These are phyloP conservation scores for Subacronicta megacephala DNA, from an alignment of 2,888 invertebrate genomes.

Conservation along the genomic window DNA sequence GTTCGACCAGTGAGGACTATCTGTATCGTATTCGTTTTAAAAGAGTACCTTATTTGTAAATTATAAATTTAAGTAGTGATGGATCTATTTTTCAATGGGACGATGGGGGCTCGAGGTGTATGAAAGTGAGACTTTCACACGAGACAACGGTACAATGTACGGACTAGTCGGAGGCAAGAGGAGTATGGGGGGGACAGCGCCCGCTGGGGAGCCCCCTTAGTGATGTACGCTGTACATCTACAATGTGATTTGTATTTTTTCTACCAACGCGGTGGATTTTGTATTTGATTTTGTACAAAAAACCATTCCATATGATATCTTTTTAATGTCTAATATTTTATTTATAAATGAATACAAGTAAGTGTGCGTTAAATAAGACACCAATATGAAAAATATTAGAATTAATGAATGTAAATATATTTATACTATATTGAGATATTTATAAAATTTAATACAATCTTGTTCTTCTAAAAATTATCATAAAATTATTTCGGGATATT, in stretches of 20 bases:
- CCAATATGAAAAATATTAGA: constrained; percentile 87
- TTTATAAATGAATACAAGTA: constrained; percentile 79
- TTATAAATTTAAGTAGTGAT: constrained; percentile 88
- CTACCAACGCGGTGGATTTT: constrained; percentile 82
- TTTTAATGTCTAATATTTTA: constrained; percentile 85
- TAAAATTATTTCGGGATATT: constrained; percentile 79
- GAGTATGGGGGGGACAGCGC: constrained; percentile 53
- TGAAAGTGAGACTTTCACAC: constrained; percentile 87
- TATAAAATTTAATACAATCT: constrained; percentile 89
- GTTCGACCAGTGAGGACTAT: constrained; percentile 73
- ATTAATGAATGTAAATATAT: constrained; percentile 88
- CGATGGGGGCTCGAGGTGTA: constrained; percentile 63
- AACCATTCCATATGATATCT: constrained; percentile 87
- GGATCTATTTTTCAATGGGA: constrained; percentile 87
- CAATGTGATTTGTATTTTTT: constrained; percentile 82
- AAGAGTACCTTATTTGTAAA: constrained; percentile 88
- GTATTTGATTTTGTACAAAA: constrained; percentile 88
- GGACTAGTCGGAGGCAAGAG: constrained; percentile 77
- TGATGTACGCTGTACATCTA: constrained; percentile 71
- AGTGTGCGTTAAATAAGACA: constrained; percentile 88
- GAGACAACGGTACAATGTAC: constrained; percentile 81
- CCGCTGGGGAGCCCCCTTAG: constrained; percentile 58
- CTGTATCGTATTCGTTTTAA: constrained; percentile 82
- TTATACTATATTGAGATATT: constrained; percentile 89
- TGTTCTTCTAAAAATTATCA: constrained; percentile 86